These are phyloP conservation scores for Habrosyne pyritoides DNA, from an alignment of 2,888 invertebrate species.

Conservation along the genomic window DNA sequence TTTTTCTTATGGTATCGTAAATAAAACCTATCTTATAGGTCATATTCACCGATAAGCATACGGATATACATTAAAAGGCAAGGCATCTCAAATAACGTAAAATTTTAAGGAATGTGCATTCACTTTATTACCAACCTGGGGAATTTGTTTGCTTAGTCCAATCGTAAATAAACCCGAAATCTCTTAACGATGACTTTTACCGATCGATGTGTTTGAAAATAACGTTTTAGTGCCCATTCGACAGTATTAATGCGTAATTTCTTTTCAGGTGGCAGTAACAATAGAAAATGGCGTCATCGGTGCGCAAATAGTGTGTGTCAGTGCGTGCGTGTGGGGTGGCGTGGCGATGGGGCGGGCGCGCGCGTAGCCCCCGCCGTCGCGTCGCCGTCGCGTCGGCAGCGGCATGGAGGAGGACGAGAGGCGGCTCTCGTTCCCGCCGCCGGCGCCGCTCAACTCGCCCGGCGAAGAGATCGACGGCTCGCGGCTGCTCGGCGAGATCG, in stretches of 20 bases:
- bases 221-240: conserved; percentile 2
- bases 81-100: neutral
- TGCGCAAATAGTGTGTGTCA: conserved; percentile 65
- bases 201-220: neutral
- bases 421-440: conserved; percentile 81
- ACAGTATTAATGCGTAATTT: conserved; percentile 21
- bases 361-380: conserved; percentile 59
- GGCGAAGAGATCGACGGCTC: conserved; percentile 82
- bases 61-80: neutral
- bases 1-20: no score
- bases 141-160: neutral
- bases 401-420: conserved; percentile 81
- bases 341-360: conserved; percentile 64
- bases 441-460: conserved; percentile 80
- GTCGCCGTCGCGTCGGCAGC: conserved; percentile 36
- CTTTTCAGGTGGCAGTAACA: conserved; percentile 71
- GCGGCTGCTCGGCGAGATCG: conserved; percentile 77
- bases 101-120: neutral
- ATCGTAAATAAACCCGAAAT: neutral
- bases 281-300: conserved; percentile 64
- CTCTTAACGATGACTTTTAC: neutral
- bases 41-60: neutral
- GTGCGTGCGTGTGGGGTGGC: conserved; percentile 42
- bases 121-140: neutral
- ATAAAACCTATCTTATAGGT: no score